Evolutionary conservation across 2,888 invertebrate species (phyloP).

Genomic region (Orthosia gothica): DNA sequence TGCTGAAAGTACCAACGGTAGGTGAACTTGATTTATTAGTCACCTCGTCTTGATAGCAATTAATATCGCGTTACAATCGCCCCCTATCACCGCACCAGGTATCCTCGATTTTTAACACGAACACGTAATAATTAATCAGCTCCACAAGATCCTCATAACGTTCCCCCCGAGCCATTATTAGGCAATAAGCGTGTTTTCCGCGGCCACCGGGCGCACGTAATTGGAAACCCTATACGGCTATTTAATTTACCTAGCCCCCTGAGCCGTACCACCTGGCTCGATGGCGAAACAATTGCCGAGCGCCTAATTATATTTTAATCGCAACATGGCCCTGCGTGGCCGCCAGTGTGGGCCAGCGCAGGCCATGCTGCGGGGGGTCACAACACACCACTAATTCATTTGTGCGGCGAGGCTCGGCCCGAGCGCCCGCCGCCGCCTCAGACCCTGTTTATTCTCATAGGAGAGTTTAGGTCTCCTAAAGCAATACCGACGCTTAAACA

Average conservation of each 20-base stretch:
- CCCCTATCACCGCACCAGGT: conserved; percentile 57
- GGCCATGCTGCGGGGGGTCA: conserved; percentile 69
- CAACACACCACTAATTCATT: conserved; percentile 89
- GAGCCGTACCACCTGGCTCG: conserved; percentile 88
- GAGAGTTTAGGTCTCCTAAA: conserved; percentile 90
- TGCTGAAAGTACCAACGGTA: conserved; percentile 82
- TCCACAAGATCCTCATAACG: conserved; percentile 82
- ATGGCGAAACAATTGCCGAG: conserved; percentile 90
- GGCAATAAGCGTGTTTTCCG: conserved; percentile 86
- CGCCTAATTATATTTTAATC: conserved; percentile 92
- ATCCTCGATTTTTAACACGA: conserved; percentile 76
- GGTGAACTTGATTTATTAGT: conserved; percentile 87
- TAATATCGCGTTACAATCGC: conserved; percentile 83
- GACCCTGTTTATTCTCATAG: conserved; percentile 90
- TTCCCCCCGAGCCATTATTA: conserved; percentile 85
- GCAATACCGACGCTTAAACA: conserved; percentile 89
- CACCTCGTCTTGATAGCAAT: conserved; percentile 85
- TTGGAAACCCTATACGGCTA: conserved; percentile 89
- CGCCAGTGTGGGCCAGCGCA: conserved; percentile 65
- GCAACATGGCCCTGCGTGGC: conserved; percentile 79
- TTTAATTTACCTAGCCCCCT: conserved; percentile 89
- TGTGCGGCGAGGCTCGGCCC: conserved; percentile 85
- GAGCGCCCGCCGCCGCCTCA: conserved; percentile 71
- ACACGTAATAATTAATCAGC: conserved; percentile 84
- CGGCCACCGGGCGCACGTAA: conserved; percentile 83